Percentiles rank a stretch among this genome's conserved stretches.
These are phyloP conservation scores for Trissolcus brochymenae DNA, from an alignment of 2,888 invertebrate genomes.

Conservation along the genomic window DNA sequence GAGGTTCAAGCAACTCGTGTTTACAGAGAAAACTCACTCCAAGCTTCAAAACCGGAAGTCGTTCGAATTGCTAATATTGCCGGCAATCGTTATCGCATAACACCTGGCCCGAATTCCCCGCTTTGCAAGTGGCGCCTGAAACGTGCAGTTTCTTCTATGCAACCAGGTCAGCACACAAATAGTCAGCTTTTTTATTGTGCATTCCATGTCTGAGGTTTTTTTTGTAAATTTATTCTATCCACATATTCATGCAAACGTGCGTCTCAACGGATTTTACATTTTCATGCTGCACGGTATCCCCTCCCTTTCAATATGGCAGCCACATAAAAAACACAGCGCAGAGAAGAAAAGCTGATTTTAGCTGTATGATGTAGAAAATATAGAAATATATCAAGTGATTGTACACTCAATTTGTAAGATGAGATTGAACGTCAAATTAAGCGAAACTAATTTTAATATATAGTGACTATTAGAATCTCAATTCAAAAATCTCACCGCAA, in stretches of 20 bases:
- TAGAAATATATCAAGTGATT: too few relatives aligned
- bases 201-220: slow-evolving; percentile 11
- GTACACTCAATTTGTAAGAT: too few relatives aligned
- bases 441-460: too few relatives aligned
- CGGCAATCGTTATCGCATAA: slow-evolving; percentile 65
- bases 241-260: slow-evolving; percentile 9
- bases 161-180: slow-evolving; percentile 34
- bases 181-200: slow-evolving; percentile 16
- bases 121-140: slow-evolving; percentile 41
- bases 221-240: slow-evolving; percentile 21
- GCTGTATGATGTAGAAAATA: too few relatives aligned
- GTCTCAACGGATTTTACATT: neutral
- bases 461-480: too few relatives aligned
- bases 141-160: slow-evolving; percentile 17
- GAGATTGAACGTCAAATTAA: too few relatives aligned
- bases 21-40: slow-evolving; percentile 50
- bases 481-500: neutral
- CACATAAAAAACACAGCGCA: too few relatives aligned
- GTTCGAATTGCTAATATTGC: slow-evolving; percentile 72
- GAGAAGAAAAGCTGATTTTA: too few relatives aligned
- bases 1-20: slow-evolving; percentile 70
- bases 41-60: slow-evolving; percentile 67
- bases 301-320: too few relatives aligned
- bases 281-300: too few relatives aligned
- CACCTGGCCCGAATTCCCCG: slow-evolving; percentile 68